Percentiles rank a stretch among this genome's conserved stretches.
These are phyloP conservation scores for Oncorhynchus nerka DNA, from an alignment of 2,113 vertebrate species.

Conservation along the genomic window DNA sequence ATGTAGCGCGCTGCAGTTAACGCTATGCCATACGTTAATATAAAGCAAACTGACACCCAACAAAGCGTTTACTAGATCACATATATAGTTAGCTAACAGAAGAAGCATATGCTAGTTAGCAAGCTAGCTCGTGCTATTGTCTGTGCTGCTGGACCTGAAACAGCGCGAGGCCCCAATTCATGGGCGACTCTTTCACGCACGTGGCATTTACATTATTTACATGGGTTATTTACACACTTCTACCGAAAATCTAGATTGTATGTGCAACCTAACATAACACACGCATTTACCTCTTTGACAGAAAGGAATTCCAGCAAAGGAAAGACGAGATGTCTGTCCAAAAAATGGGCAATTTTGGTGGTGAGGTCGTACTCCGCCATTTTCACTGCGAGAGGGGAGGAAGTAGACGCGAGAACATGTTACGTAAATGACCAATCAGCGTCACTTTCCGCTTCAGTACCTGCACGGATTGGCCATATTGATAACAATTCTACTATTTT, in stretches of 20 bases:
- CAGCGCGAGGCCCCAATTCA: background rate
- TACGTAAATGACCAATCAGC: conserved; percentile 48
- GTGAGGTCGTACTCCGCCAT: conserved; percentile 98
- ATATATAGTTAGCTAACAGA: too few species aligned
- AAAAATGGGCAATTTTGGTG: conserved; percentile 91
- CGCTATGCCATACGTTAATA: too few species aligned
- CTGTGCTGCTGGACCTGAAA: background rate
- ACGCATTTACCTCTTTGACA: conserved; percentile 85
- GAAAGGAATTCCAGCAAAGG: conserved; percentile 93
- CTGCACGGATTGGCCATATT: background rate
- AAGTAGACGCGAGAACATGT: conserved; percentile 12
- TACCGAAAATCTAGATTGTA: background rate
- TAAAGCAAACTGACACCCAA: too few species aligned
- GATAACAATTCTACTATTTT: too few species aligned
- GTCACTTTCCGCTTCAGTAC: conserved; percentile 17
- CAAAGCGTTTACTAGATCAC: too few species aligned
- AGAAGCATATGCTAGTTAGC: background rate
- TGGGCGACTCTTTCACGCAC: background rate
- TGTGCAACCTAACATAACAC: background rate
- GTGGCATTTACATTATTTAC: background rate
- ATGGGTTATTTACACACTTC: background rate
- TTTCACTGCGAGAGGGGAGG: conserved; percentile 65
- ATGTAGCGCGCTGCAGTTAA: too few species aligned
- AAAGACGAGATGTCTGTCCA: conserved; percentile 94
- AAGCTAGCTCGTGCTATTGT: too few species aligned